A percentile compares a stretch with the other conserved stretches of the same genome.
Conservation (phyloP, 2,888 invertebrate genomes). For the Drosophila antonietae region DNA sequence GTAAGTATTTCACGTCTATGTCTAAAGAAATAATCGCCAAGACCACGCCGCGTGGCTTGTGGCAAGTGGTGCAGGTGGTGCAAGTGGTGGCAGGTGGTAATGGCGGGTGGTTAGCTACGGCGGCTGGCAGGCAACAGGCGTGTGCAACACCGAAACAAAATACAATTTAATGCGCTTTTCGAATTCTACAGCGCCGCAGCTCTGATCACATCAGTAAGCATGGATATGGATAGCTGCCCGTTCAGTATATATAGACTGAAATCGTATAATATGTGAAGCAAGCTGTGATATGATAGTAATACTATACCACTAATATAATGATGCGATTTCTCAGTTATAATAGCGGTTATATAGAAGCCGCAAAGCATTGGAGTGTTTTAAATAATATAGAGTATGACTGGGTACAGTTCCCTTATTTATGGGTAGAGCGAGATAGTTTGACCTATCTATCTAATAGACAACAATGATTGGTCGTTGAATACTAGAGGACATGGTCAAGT, state of each 20-base stretch:
- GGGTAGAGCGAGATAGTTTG: no score
- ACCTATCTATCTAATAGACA: no score
- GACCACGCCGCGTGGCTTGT: constrained; percentile 17
- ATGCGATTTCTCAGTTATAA: not conserved
- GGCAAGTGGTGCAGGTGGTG: constrained; percentile 6
- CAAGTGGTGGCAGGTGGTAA: constrained; percentile 20
- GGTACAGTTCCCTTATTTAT: no score
- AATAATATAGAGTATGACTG: no score
- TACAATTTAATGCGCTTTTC: constrained; percentile 69
- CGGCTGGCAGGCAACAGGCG: constrained; percentile 28
- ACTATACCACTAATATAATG: not conserved
- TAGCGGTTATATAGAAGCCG: not conserved
- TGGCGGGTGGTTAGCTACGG: constrained; percentile 16
- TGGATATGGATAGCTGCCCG: constrained; percentile 6
- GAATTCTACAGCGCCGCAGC: constrained; percentile 50
- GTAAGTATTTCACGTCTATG: constrained; percentile 33
- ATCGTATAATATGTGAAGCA: not conserved
- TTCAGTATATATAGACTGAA: not conserved
- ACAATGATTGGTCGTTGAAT: not conserved
- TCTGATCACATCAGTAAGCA: constrained; percentile 46
- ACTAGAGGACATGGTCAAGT: not conserved
- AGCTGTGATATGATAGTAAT: constrained; percentile 7
- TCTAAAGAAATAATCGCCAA: constrained; percentile 42
- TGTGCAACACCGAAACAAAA: constrained; percentile 74
- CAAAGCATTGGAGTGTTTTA: not conserved